Percentiles rank a stretch among this genome's conserved stretches.
phyloP scores from a whole-genome alignment of 2,113 vertebrate species.

The Mobula hypostoma region DNA sequence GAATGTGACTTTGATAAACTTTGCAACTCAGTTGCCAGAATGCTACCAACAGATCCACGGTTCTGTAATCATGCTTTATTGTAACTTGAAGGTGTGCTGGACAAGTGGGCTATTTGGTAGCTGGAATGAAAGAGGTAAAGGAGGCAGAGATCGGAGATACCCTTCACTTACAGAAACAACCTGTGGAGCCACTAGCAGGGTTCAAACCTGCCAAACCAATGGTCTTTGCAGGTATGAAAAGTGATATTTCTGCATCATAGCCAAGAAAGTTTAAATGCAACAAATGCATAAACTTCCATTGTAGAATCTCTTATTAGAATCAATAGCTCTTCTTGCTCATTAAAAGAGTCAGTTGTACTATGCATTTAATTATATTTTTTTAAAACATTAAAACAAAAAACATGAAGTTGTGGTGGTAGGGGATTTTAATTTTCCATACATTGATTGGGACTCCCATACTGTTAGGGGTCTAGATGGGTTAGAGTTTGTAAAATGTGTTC shows the following conservation, averaged over 20 bases:
- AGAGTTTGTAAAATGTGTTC: too few species aligned
- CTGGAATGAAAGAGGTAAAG: conserved; percentile 95
- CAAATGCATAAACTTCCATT: background rate
- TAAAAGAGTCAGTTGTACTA: background rate
- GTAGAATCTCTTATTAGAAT: background rate
- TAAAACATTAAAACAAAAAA: too few species aligned
- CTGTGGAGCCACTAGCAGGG: conserved; percentile 82
- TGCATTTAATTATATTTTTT: background rate
- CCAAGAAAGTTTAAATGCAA: background rate
- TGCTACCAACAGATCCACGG: too few species aligned
- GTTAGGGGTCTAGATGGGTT: too few species aligned
- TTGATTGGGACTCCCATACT: too few species aligned
- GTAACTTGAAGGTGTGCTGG: conserved; percentile 73
- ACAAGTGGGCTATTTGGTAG: conserved; percentile 88
- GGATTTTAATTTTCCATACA: too few species aligned
- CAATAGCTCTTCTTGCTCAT: background rate
- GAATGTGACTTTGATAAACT: too few species aligned
- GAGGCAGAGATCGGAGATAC: conserved; percentile 98
- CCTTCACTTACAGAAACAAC: conserved; percentile 72
- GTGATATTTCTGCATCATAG: background rate
- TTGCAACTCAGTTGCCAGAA: too few species aligned
- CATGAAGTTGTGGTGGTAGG: too few species aligned
- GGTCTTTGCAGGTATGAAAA: conserved; percentile 90
- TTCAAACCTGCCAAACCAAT: conserved; percentile 92
- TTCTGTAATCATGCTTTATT: background rate